A percentile compares a stretch with the other conserved stretches of the same genome.
Conservation (phyloP, 1,140 invertebrate genomes). For the Eueides isabella region DNA sequence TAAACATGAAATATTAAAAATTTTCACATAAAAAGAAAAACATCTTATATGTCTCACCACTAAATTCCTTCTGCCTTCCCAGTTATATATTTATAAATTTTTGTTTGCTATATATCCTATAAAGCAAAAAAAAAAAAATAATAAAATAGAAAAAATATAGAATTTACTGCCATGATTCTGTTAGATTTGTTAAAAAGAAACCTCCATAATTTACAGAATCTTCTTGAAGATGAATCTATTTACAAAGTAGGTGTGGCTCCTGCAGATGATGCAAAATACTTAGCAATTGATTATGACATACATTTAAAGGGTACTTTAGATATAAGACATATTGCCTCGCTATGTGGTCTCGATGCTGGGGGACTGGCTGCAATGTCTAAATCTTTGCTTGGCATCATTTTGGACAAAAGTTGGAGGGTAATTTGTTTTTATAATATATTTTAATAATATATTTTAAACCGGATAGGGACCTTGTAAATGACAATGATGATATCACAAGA, state of each 20-base stretch:
- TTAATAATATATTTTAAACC: neutral
- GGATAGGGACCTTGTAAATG: no score
- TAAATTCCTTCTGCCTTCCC: no score
- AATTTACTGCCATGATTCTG: no score
- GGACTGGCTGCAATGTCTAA: constrained; percentile 84
- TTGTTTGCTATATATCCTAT: no score
- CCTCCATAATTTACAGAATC: constrained; percentile 71
- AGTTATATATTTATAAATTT: no score
- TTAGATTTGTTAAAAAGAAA: no score
- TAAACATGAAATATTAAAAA: no score
- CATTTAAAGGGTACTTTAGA: constrained; percentile 86
- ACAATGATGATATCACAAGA: no score
- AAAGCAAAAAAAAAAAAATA: no score
- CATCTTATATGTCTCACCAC: no score
- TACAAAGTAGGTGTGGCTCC: constrained; percentile 91
- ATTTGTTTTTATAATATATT: constrained; percentile 27
- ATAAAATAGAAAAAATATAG: no score
- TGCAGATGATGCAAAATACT: constrained; percentile 87
- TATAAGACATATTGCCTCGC: constrained; percentile 85
- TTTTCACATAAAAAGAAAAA: no score
- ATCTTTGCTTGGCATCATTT: constrained; percentile 81
- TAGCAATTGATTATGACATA: constrained; percentile 86
- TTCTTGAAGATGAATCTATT: constrained; percentile 80
- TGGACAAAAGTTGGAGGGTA: constrained; percentile 86
- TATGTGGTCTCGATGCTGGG: constrained; percentile 76